Conservation (phyloP, 92 coral and sea anemone genomes). For the Scolanthus callimorphus region DNA sequence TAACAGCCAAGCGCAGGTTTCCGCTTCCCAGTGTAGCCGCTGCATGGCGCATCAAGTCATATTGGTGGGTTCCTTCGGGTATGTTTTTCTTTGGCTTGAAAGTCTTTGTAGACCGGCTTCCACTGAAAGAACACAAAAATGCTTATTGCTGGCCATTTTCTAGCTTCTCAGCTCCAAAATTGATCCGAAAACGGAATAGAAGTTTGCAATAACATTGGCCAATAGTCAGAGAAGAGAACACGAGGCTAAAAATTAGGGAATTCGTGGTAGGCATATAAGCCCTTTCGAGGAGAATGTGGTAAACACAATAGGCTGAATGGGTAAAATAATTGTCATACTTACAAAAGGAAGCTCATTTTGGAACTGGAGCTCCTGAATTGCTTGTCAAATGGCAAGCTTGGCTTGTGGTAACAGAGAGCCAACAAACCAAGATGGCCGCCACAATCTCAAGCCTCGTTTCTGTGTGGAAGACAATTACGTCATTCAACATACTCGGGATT, state of each 20-base stretch:
- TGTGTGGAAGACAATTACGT: slow-evolving; percentile 17
- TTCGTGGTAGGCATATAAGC: too few species aligned
- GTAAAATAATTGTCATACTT: slow-evolving; percentile 38
- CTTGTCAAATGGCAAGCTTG: slow-evolving; percentile 12
- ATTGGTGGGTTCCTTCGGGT: slow-evolving; percentile 99
- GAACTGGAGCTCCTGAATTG: slow-evolving; percentile 21
- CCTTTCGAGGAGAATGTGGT: too few species aligned
- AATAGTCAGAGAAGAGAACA: too few species aligned
- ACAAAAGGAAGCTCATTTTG: slow-evolving; percentile 99
- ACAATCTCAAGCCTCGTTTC: slow-evolving; percentile 27
- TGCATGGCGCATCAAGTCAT: slow-evolving; percentile 98
- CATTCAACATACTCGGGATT: slow-evolving; percentile 27
- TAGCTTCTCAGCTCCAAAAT: neutral
- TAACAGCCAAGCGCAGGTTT: slow-evolving; percentile 88
- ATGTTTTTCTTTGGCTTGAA: slow-evolving; percentile 98
- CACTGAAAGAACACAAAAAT: slow-evolving; percentile 44
- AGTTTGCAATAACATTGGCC: neutral
- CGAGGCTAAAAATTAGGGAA: too few species aligned
- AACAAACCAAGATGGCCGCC: slow-evolving; percentile 34
- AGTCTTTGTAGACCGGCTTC: slow-evolving; percentile 97
- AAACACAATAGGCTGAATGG: too few species aligned
- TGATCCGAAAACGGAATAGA: neutral
- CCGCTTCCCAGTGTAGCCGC: slow-evolving; percentile 99
- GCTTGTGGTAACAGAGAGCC: neutral
- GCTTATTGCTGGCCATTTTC: neutral